Evolutionary conservation across 2,113 vertebrate genomes (phyloP).

Genomic region (Apaloderma vittatum): DNA sequence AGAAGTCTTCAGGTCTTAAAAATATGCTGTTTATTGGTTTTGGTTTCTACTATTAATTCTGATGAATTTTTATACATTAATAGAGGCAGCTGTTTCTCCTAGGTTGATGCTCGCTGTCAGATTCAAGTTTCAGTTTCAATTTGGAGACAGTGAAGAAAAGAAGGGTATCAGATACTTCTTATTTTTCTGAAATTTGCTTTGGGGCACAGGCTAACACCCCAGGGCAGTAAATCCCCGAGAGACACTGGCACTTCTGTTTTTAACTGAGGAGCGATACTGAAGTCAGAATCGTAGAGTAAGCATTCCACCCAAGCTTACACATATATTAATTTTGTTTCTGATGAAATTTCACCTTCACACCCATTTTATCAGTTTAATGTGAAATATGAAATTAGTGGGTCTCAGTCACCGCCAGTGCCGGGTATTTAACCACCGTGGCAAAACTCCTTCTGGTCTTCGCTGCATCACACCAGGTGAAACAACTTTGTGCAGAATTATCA

Average conservation of each 20-base stretch:
- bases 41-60: neutral
- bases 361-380: neutral
- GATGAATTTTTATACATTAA: neutral
- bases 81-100: neutral
- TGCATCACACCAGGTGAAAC: fast-evolving
- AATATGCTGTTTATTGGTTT: neutral
- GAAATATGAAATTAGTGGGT: neutral
- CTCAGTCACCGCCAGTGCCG: fast-evolving
- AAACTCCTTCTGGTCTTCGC: neutral
- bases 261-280: neutral
- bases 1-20: neutral
- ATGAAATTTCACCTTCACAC: neutral
- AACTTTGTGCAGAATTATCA: neutral
- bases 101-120: fast-evolving
- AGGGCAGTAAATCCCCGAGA: neutral
- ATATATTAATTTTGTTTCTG: neutral
- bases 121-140: neutral
- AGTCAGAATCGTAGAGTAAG: neutral
- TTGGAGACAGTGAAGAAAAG: neutral
- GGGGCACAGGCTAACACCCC: neutral
- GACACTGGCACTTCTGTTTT: neutral
- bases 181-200: neutral
- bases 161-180: neutral
- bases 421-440: fast-evolving
- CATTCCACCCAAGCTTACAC: neutral